Conservation (phyloP, 2,797 vertebrate species). For the Leptodactylus fallax region DNA sequence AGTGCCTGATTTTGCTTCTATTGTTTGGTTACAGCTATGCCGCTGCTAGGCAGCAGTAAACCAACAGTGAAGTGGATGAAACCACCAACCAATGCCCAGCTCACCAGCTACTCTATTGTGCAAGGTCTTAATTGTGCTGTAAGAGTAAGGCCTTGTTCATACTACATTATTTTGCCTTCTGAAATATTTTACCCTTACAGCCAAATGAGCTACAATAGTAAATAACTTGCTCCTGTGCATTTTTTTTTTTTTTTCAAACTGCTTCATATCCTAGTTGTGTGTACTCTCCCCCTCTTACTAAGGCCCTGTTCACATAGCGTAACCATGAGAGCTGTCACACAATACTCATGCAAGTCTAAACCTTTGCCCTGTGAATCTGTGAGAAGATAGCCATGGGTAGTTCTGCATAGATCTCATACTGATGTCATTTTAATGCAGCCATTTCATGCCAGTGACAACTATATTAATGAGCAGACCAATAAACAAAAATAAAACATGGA, state of each 20-base stretch:
- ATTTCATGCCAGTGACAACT: too few species aligned
- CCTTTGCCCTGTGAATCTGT: too few species aligned
- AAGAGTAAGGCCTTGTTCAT: background rate
- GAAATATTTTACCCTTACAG: background rate
- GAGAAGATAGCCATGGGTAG: too few species aligned
- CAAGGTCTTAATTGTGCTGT: background rate
- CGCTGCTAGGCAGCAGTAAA: background rate
- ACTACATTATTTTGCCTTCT: background rate
- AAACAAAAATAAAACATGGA: too few species aligned
- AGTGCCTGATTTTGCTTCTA: background rate
- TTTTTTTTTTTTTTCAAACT: background rate
- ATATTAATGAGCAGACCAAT: too few species aligned
- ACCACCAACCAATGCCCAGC: background rate
- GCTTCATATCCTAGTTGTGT: background rate
- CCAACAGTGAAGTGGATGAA: background rate
- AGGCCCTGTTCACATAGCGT: too few species aligned
- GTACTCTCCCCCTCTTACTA: too few species aligned
- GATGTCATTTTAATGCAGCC: too few species aligned
- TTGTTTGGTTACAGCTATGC: background rate
- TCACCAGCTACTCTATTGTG: background rate
- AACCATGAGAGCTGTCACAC: too few species aligned
- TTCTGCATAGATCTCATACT: too few species aligned
- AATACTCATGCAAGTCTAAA: too few species aligned
- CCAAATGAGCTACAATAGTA: too few species aligned
- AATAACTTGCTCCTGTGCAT: background rate